Evolutionary conservation across 1,140 invertebrate species (phyloP).

Genomic region (Rhopalosiphum padi): DNA sequence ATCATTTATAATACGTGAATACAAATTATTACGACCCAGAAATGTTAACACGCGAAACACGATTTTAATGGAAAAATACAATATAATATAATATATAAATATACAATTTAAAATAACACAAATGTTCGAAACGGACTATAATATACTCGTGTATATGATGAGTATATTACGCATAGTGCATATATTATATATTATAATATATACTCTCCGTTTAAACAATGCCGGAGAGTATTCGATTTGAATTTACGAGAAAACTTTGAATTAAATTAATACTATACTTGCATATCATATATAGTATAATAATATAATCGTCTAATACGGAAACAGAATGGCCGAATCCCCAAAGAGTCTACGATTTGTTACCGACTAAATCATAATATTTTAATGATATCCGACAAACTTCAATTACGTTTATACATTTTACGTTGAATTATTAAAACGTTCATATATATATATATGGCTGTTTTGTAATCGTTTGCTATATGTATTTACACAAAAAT

Average conservation of each 20-base stretch:
- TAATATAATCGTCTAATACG: not conserved
- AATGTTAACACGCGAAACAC: not conserved
- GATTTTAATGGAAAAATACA: not conserved
- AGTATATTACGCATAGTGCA: not conserved
- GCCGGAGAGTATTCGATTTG: not conserved
- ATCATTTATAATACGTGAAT: not conserved
- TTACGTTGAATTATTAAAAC: not conserved
- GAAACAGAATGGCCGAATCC: not conserved
- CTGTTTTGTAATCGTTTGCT: not conserved
- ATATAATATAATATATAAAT: not conserved
- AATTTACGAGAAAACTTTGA: constrained; percentile 18
- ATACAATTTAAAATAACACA: not conserved
- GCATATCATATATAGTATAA: too few relatives aligned
- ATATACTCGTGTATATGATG: not conserved
- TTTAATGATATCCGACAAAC: not conserved
- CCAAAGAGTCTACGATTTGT: not conserved
- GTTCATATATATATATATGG: not conserved
- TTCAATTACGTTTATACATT: not conserved
- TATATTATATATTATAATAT: not conserved
- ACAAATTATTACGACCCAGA: not conserved
- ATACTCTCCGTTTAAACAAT: not conserved
- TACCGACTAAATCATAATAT: constrained; percentile 2
- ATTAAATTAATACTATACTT: not conserved
- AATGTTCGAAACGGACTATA: not conserved
- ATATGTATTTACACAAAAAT: too few relatives aligned